Conservation (phyloP, 2,797 vertebrate genomes). For the Taenioides sp. region DNA sequence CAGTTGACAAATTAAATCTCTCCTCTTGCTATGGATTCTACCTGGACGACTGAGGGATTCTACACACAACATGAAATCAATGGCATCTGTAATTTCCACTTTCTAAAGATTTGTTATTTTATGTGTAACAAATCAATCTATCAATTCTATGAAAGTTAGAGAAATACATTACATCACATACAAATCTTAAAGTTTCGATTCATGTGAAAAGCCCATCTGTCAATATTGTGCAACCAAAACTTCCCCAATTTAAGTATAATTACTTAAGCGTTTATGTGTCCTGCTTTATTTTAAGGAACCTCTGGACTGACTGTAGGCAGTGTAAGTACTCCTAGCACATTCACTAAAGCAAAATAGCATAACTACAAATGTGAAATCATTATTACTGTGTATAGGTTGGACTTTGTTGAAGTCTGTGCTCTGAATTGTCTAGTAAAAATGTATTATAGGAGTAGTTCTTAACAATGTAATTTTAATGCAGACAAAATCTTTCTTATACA, state of each 20-base stretch:
- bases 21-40: too few species aligned
- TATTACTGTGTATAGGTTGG: not conserved
- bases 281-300: not conserved
- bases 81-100: too few species aligned
- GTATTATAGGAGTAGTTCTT: too few species aligned
- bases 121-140: too few species aligned
- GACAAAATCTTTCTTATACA: too few species aligned
- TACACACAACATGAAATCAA: too few species aligned
- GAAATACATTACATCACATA: not conserved
- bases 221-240: not conserved
- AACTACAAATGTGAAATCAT: not conserved
- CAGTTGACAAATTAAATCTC: too few species aligned
- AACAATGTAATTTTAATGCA: too few species aligned
- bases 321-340: not conserved
- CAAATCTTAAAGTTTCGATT: not conserved
- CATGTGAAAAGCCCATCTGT: not conserved
- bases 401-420: not conserved
- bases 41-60: too few species aligned
- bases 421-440: not conserved
- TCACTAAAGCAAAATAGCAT: not conserved
- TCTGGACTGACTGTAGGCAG: not conserved
- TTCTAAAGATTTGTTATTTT: too few species aligned
- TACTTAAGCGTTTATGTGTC: not conserved
- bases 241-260: not conserved
- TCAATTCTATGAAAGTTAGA: too few species aligned